phyloP scores from a whole-genome alignment of 2,888 invertebrate genomes.

The Macrosiphum euphorbiae region DNA sequence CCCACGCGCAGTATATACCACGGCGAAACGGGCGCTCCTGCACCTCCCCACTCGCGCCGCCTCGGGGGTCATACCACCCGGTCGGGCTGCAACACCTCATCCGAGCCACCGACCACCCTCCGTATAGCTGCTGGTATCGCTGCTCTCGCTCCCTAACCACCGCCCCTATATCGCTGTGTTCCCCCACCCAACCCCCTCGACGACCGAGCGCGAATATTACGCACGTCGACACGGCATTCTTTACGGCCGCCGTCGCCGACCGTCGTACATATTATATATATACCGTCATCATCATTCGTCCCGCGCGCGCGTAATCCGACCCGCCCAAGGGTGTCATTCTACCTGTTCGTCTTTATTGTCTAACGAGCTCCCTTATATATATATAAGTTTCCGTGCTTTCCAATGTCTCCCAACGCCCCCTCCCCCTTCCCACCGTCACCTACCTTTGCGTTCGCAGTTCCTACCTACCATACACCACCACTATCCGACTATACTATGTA shows the following conservation, averaged over 20 bases:
- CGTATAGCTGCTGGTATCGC: background rate
- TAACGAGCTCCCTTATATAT: conserved; percentile 60
- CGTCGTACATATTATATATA: background rate
- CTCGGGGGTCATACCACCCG: background rate
- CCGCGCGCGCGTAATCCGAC: conserved; percentile 48
- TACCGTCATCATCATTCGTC: conserved; percentile 24
- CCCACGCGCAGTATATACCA: conserved; percentile 14
- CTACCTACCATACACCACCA: background rate
- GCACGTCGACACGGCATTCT: background rate
- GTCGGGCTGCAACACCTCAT: background rate
- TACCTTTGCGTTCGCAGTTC: background rate
- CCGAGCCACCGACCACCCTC: background rate
- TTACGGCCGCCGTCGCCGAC: background rate
- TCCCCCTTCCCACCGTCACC: background rate
- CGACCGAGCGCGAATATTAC: conserved; percentile 31
- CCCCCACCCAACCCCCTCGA: background rate
- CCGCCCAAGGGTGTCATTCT: conserved; percentile 64
- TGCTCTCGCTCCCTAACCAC: background rate
- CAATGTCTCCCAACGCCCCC: background rate
- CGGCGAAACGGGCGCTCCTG: conserved; percentile 31
- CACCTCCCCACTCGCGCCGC: conserved; percentile 1
- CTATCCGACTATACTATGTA: background rate
- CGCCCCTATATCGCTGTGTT: background rate
- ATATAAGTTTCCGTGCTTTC: conserved; percentile 41
- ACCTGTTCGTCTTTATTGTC: conserved; percentile 64